Conservation (phyloP, 1,140 invertebrate genomes). For the Zaprionus africanus region DNA sequence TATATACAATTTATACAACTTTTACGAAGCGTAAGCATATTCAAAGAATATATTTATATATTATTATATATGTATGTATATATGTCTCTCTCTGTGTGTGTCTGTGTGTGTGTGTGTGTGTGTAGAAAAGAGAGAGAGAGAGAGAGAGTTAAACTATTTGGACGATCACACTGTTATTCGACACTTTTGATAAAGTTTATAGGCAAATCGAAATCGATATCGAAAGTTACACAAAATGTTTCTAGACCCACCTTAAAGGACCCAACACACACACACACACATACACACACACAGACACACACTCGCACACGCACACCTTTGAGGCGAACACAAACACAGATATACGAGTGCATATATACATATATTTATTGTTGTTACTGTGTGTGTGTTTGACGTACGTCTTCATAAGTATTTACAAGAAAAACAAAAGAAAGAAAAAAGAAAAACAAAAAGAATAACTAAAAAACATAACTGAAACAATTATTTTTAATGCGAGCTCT, state of each 20-base stretch:
- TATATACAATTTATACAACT: conserved; percentile 78
- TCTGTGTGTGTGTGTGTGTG: conserved; percentile 20
- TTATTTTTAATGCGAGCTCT: conserved; percentile 53
- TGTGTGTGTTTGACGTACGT: conserved; percentile 52
- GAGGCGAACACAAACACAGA: conserved; percentile 27
- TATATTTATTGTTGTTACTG: conserved; percentile 72
- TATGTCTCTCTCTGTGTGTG: conserved; percentile 1
- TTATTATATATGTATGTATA: conserved; percentile 55
- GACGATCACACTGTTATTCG: conserved; percentile 58
- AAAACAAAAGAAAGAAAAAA: conserved; percentile 30
- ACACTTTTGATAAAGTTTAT: conserved; percentile 73
- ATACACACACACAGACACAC: not conserved
- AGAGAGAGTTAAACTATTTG: not conserved
- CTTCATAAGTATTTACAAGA: conserved; percentile 60
- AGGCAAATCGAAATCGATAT: conserved; percentile 27
- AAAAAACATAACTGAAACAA: conserved; percentile 25
- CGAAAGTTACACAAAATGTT: conserved; percentile 8
- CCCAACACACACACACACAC: not conserved
- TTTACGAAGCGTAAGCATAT: conserved; percentile 69
- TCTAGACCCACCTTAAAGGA: conserved; percentile 13
- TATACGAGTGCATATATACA: conserved; percentile 48
- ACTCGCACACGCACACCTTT: not conserved
- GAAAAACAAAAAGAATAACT: conserved; percentile 9
- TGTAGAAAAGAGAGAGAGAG: not conserved
- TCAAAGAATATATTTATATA: conserved; percentile 68